phyloP scores from a whole-genome alignment of 2,888 invertebrate genomes.

The Thymelicus sylvestris region DNA sequence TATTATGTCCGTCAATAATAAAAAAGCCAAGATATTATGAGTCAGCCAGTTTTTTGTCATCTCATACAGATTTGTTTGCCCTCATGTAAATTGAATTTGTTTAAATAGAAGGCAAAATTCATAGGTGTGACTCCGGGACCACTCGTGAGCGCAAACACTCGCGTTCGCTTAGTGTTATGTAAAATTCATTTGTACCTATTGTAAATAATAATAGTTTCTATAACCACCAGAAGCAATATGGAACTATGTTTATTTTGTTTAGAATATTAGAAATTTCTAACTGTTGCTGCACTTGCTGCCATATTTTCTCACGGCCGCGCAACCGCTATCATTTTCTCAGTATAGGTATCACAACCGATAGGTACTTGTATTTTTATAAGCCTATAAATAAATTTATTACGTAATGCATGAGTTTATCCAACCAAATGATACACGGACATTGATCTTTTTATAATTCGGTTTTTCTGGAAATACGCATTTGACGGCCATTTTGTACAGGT shows the following conservation, averaged over 20 bases:
- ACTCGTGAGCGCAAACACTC: constrained; percentile 52
- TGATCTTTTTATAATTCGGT: too few relatives aligned
- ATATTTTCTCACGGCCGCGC: too few relatives aligned
- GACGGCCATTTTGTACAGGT: too few relatives aligned
- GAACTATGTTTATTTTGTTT: not conserved
- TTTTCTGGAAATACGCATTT: too few relatives aligned
- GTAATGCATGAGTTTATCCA: too few relatives aligned
- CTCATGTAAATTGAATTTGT: constrained; percentile 61
- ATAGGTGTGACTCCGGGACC: constrained; percentile 54
- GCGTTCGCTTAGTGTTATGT: constrained; percentile 53
- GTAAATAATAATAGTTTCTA: constrained; percentile 32
- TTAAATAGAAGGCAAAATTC: constrained; percentile 48
- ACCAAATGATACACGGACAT: too few relatives aligned
- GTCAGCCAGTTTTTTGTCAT: constrained; percentile 32
- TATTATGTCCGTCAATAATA: not conserved
- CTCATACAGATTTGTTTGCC: constrained; percentile 45
- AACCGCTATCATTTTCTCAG: too few relatives aligned
- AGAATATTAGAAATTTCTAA: too few relatives aligned
- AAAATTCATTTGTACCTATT: constrained; percentile 43
- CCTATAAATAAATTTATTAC: too few relatives aligned
- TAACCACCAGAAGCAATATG: not conserved
- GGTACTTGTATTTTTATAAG: too few relatives aligned
- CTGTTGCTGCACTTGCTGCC: too few relatives aligned
- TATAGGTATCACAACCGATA: too few relatives aligned
- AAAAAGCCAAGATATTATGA: constrained; percentile 21